Evolutionary conservation across 2,113 vertebrate species (phyloP), one percentile per base, ranked within the genome.

Genomic region (Podarcis cretensis): DNA sequence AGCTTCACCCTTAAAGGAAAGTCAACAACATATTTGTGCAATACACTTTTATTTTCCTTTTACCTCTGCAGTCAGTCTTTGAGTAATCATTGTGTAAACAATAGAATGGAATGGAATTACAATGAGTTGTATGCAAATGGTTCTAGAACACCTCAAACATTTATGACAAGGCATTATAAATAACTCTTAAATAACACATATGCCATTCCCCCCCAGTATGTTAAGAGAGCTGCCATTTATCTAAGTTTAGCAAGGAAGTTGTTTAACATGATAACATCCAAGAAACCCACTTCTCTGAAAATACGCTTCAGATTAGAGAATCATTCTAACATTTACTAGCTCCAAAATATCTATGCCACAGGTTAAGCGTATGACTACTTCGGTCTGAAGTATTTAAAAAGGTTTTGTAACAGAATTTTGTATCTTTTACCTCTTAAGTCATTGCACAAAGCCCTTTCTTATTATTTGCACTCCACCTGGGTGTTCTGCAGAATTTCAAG

Each of bases 131-230:
- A 96, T 85, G 96, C 96, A 97, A 97, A 97, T 96, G 95, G 95
- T 92, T 97, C 96, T 97, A 96, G 95, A 96, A 97, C 95, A 97
- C 96, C 95, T 96, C 96, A 97, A 89, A 97, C 86, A 66, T 96
- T 96, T 95, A 97, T 96, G 96, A 97, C 96, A 97, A 97, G 96
- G 96, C 96, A 96, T 97, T 97, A 97, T 97, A 97, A 97, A 97
- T 97, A 97, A 97, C 93, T 97, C 95, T 94, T 96, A 96, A 96
- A 95, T 96, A 97, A 97, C 96, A 97, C 96, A 97, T 95, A 96
- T 97, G 97, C 97, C 92, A 0, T 96, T 96, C 96, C 94, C 93
- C 96, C 87, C 80, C 48, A 54, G 94, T 96, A 97, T 95, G 94
- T 96, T 96, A 96, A 54, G 95, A 96, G 97, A 97, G 97, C 96